phyloP scores from a whole-genome alignment of 2,797 vertebrate genomes.

The Moxostoma hubbsi region DNA sequence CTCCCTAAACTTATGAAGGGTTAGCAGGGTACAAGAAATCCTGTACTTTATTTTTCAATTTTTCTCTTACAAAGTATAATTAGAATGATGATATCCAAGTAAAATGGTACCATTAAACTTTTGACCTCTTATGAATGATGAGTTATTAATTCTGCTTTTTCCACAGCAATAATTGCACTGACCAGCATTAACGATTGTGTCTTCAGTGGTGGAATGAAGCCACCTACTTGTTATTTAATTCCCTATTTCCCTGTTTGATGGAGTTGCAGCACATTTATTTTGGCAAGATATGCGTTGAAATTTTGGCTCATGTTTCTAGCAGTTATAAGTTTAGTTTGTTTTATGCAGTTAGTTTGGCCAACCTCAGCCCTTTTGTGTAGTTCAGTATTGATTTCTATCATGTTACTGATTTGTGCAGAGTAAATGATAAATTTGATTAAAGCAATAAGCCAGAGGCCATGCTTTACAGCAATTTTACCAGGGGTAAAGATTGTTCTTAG shows the following conservation, averaged over 20 bases:
- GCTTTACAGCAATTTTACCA: not conserved
- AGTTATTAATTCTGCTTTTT: conserved; percentile 38
- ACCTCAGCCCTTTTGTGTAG: not conserved
- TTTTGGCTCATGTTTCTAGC: conserved; percentile 18
- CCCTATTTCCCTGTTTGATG: conserved; percentile 24
- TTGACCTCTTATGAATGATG: conserved; percentile 42
- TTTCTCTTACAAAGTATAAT: conserved; percentile 21
- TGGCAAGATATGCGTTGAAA: conserved; percentile 1
- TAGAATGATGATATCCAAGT: conserved; percentile 30
- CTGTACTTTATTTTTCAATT: conserved; percentile 21
- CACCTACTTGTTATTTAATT: conserved; percentile 34
- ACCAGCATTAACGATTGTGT: not conserved
- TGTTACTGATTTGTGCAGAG: not conserved
- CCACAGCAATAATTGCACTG: conserved; percentile 31
- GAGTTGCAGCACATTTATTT: conserved; percentile 15
- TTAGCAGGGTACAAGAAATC: conserved; percentile 21
- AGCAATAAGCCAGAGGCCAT: not conserved
- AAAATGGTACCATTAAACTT: conserved; percentile 43
- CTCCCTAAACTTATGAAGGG: not conserved
- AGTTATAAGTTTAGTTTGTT: conserved; percentile 11
- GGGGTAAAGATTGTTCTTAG: too few relatives aligned
- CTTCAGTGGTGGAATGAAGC: conserved; percentile 16
- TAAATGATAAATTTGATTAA: conserved; percentile 17
- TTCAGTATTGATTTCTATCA: not conserved
- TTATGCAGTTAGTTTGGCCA: not conserved